These are phyloP conservation scores for Alexandromys fortis DNA, from an alignment of 2,113 vertebrate species.

Conservation along the genomic window DNA sequence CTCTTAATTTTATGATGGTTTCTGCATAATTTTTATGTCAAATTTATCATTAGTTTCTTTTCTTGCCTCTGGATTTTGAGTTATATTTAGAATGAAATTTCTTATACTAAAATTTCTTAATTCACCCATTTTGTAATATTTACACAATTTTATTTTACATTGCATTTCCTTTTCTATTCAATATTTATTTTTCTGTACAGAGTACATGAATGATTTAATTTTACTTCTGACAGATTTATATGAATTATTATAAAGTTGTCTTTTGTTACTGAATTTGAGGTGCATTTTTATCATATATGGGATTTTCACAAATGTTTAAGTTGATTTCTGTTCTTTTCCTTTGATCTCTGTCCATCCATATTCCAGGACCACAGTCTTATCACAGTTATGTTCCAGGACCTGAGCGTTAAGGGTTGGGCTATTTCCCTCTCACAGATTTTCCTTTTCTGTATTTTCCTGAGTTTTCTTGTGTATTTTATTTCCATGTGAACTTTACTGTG, in stretches of 20 bases:
- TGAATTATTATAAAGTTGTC: background rate
- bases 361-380: background rate
- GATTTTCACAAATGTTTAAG: background rate
- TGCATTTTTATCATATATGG: background rate
- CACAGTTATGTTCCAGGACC: background rate
- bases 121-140: background rate
- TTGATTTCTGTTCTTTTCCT: conserved; percentile 9
- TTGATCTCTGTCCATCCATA: background rate
- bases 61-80: conserved; percentile 16
- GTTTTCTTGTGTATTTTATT: background rate
- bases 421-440: background rate
- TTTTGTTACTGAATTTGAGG: background rate
- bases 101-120: background rate
- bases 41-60: conserved; percentile 15
- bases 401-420: background rate
- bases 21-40: background rate
- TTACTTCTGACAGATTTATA: conserved; percentile 42
- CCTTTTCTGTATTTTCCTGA: background rate
- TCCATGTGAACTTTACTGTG: conserved; percentile 2
- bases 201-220: background rate
- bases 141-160: background rate
- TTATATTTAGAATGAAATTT: conserved; percentile 17
- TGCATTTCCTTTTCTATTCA: background rate
- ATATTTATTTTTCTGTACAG: conserved; percentile 16
- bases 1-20: background rate